phyloP scores from a whole-genome alignment of 2,113 vertebrate genomes.

The Naja naja region DNA sequence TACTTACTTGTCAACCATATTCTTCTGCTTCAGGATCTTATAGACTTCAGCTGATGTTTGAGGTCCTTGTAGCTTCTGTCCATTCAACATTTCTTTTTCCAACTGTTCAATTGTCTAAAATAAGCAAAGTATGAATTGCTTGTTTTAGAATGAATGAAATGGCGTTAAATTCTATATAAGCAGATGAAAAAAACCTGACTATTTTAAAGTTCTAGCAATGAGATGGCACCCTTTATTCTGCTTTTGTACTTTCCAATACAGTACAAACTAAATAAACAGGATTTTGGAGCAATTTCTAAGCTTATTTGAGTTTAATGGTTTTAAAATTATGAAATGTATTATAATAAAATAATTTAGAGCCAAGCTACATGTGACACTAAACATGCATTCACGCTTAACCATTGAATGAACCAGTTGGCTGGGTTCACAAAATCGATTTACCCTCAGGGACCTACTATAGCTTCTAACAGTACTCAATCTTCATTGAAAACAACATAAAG shows the following conservation, averaged over 20 bases:
- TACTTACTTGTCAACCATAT: conserved; percentile 67
- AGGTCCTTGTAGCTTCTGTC: conserved; percentile 90
- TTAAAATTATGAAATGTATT: not conserved
- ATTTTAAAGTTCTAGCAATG: not conserved
- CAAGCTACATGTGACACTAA: not conserved
- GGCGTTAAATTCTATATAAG: not conserved
- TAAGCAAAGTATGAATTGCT: conserved; percentile 31
- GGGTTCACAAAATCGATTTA: not conserved
- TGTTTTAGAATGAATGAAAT: not conserved
- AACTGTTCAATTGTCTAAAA: conserved; percentile 79
- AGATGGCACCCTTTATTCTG: not conserved
- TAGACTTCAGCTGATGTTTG: conserved; percentile 72
- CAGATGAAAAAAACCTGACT: not conserved
- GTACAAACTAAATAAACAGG: not conserved
- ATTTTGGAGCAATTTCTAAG: not conserved
- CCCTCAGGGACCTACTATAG: not conserved
- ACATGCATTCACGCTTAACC: not conserved
- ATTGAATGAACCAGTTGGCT: not conserved
- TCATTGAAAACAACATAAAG: not conserved
- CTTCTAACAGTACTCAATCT: not conserved
- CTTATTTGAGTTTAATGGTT: not conserved
- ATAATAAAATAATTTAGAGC: not conserved
- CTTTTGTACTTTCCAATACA: not conserved
- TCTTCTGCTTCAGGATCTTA: conserved; percentile 69
- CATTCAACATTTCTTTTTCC: conserved; percentile 86